Percentiles rank a stretch among this genome's conserved stretches.
phyloP scores from a whole-genome alignment of 2,797 vertebrate genomes.

The Danio tinwini region DNA sequence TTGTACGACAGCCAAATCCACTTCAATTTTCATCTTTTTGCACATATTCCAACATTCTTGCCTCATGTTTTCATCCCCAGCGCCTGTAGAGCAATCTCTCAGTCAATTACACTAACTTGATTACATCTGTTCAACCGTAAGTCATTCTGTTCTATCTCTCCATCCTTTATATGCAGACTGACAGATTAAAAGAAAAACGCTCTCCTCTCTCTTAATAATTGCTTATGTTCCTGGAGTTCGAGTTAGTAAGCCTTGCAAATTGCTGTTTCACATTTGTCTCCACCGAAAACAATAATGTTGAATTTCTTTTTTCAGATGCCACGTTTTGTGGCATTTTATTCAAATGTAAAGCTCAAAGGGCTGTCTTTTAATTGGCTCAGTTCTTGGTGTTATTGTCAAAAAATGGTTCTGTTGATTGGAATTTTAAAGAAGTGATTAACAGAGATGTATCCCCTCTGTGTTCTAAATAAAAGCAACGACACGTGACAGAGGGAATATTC shows the following conservation, averaged over 20 bases:
- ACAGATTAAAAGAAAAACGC: conserved; percentile 34
- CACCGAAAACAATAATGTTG: background rate
- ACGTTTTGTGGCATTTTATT: background rate
- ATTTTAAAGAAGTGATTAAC: too few species aligned
- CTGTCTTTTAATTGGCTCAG: background rate
- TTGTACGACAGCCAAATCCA: background rate
- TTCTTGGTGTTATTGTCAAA: background rate
- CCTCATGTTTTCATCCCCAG: conserved; percentile 7
- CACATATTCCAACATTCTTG: conserved; percentile 30
- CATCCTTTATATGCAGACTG: conserved; percentile 30
- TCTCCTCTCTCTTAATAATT: conserved; percentile 44
- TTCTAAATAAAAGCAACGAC: too few species aligned
- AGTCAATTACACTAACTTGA: conserved; percentile 40
- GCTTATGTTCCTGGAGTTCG: conserved; percentile 40
- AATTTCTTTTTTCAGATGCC: background rate
- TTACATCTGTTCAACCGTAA: conserved; percentile 49
- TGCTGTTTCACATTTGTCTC: conserved; percentile 29
- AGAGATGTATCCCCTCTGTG: too few species aligned
- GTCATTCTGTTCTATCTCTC: conserved; percentile 13
- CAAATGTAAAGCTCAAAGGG: background rate
- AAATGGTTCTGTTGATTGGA: background rate
- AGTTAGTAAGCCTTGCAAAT: conserved; percentile 41
- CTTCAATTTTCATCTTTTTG: background rate
- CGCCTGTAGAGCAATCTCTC: conserved; percentile 30
- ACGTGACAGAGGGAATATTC: too few species aligned